Percentiles rank a stretch among this genome's conserved stretches.
These are phyloP conservation scores for Characodon lateralis DNA, from an alignment of 2,797 vertebrate species.

Conservation along the genomic window DNA sequence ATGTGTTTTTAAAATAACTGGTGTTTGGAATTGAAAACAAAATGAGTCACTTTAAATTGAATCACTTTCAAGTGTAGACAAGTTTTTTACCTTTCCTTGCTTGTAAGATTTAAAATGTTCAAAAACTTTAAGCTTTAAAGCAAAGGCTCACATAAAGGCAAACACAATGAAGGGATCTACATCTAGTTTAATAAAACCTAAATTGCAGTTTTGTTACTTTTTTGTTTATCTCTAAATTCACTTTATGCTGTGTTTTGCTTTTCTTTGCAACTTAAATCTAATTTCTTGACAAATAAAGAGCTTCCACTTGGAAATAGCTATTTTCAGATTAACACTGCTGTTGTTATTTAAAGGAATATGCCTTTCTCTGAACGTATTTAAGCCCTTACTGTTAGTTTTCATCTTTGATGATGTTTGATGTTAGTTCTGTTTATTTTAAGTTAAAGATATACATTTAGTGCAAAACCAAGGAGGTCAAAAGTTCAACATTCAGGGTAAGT, in stretches of 20 bases:
- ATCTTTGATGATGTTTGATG: too few relatives aligned
- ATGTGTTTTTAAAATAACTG: neutral
- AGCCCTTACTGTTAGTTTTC: neutral
- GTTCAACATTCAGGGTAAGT: neutral
- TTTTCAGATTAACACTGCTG: neutral
- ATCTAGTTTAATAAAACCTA: neutral
- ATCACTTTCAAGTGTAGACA: neutral
- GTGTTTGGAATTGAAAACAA: neutral
- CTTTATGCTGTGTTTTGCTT: neutral
- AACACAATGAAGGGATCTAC: neutral
- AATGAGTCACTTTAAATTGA: neutral
- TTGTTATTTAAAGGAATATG: neutral
- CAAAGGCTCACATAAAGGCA: neutral
- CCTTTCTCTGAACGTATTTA: neutral
- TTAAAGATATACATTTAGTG: too few relatives aligned
- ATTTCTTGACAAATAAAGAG: neutral
- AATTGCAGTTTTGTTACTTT: neutral
- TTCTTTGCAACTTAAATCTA: neutral
- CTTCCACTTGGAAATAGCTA: neutral
- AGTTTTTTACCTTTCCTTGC: neutral
- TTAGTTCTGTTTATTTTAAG: too few relatives aligned
- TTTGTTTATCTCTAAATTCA: neutral
- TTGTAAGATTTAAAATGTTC: neutral
- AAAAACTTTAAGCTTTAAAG: neutral
- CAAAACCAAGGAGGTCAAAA: neutral